Conservation (phyloP, 2,797 vertebrate species). For the Anas acuta region DNA sequence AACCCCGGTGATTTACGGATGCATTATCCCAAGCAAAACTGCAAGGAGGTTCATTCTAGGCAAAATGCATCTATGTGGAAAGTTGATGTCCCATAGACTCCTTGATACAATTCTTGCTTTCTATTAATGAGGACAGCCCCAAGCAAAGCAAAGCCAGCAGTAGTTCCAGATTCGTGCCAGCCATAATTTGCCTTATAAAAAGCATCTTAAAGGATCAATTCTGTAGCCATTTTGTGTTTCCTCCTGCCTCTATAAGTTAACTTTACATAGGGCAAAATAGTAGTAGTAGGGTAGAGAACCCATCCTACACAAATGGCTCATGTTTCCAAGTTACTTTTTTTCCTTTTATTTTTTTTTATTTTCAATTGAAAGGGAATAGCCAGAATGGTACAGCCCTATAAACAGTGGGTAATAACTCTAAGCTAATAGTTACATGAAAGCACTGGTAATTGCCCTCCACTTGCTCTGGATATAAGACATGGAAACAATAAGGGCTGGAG, state of each 20-base stretch:
- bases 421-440: neutral
- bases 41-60: neutral
- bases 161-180: neutral
- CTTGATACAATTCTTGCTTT: neutral
- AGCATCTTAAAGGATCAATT: neutral
- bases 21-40: neutral
- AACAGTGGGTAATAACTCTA: neutral
- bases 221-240: neutral
- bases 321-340: neutral
- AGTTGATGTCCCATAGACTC: neutral
- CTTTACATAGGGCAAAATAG: neutral
- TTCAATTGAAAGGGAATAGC: neutral
- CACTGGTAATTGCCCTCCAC: neutral
- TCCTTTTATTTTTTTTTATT: neutral
- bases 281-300: neutral
- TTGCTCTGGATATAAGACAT: neutral
- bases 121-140: neutral
- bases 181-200: neutral
- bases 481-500: conserved; percentile 2
- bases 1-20: neutral
- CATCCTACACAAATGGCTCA: neutral
- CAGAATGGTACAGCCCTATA: neutral
- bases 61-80: neutral
- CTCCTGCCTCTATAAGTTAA: neutral
- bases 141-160: neutral